Conservation (phyloP, 2,113 vertebrate species). For the Anarhynchus alexandrinus region DNA sequence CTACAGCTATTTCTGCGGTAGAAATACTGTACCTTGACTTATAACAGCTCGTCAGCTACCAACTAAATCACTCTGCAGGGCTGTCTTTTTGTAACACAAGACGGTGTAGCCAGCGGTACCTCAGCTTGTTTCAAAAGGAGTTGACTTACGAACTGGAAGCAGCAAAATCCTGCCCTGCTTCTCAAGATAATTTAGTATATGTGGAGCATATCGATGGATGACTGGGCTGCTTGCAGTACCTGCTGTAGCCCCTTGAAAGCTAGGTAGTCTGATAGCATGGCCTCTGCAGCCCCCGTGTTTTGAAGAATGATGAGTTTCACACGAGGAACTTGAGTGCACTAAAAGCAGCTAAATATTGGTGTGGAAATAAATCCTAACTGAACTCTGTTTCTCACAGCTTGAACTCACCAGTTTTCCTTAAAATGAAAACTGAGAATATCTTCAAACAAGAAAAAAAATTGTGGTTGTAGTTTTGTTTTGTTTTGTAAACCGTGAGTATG, state of each 20-base stretch:
- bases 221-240: background rate
- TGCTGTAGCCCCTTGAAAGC: background rate
- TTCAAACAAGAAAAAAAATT: background rate
- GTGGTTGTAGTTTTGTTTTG: background rate
- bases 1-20: background rate
- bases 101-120: background rate
- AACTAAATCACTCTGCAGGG: background rate
- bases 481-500: background rate
- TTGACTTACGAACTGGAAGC: background rate
- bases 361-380: background rate
- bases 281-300: fast-evolving
- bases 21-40: background rate
- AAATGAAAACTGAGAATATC: background rate
- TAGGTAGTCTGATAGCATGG: too few species aligned
- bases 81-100: background rate
- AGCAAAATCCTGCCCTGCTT: background rate
- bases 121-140: background rate
- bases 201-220: background rate
- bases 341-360: background rate
- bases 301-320: background rate
- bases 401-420: background rate
- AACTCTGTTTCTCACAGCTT: background rate
- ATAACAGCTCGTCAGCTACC: background rate
- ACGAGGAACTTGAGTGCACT: background rate
- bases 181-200: background rate